A percentile compares a stretch with the other conserved stretches of the same genome.
Evolutionary conservation across 2,797 vertebrate genomes (phyloP).

Genomic region (Lerista edwardsae): DNA sequence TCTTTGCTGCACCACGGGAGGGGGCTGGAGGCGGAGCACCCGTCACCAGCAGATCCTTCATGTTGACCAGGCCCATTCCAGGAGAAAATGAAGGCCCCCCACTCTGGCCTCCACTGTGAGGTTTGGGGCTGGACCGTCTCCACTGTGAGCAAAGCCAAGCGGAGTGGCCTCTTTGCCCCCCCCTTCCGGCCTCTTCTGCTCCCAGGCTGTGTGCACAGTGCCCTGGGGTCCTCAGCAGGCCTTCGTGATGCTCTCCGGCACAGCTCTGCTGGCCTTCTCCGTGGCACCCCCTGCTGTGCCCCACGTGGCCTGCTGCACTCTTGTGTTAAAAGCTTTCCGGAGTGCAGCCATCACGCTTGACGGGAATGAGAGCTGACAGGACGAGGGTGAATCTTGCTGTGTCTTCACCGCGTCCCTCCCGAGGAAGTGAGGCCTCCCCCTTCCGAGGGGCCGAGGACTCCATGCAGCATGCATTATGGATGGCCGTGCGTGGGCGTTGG

Average conservation of each 20-base stretch:
- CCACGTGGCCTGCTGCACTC: neutral
- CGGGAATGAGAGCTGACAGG: conserved; percentile 38
- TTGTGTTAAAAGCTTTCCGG: conserved; percentile 55
- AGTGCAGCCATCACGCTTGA: conserved; percentile 21
- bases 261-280: neutral
- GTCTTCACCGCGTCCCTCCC: conserved; percentile 24
- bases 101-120: neutral
- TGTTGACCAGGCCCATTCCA: neutral
- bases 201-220: too few species aligned
- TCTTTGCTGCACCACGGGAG: too few species aligned
- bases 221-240: neutral
- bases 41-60: neutral
- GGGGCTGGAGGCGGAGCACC: neutral
- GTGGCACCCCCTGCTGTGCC: neutral
- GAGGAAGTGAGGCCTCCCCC: conserved; percentile 37
- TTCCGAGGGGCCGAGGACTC: conserved; percentile 31
- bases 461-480: conserved; percentile 51
- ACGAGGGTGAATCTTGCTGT: neutral
- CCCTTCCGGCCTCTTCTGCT: too few species aligned
- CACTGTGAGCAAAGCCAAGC: neutral
- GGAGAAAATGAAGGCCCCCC: too few species aligned
- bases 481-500: conserved; percentile 7
- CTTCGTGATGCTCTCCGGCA: too few species aligned
- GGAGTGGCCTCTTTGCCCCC: too few species aligned
- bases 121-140: neutral